Conservation (phyloP, 2,113 vertebrate genomes). For the Gymnorhina tibicen region DNA sequence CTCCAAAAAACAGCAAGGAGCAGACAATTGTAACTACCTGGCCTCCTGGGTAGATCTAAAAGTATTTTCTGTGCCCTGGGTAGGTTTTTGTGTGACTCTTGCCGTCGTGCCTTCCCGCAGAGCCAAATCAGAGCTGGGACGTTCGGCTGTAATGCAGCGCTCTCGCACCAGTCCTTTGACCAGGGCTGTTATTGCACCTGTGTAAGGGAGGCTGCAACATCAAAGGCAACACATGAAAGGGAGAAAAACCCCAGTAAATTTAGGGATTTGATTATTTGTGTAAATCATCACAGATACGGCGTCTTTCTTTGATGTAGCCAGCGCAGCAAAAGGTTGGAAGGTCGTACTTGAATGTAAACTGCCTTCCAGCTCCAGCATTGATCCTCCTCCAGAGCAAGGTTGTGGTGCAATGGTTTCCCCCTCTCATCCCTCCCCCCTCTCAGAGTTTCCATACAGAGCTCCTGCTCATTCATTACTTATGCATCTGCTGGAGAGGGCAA, state of each 20-base stretch:
- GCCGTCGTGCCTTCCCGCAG: background rate
- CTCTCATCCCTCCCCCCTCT: background rate
- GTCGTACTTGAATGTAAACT: background rate
- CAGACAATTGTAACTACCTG: background rate
- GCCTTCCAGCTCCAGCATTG: background rate
- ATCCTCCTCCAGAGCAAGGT: background rate
- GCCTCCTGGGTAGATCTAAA: background rate
- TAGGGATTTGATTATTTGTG: conserved; percentile 49
- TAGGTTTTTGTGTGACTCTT: background rate
- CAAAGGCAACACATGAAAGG: conserved; percentile 57
- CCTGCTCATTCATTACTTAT: background rate
- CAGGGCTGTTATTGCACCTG: conserved; percentile 32
- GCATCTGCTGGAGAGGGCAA: background rate
- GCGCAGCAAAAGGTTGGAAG: background rate
- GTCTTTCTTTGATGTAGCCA: conserved; percentile 60
- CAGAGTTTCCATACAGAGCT: background rate
- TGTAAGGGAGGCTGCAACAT: background rate
- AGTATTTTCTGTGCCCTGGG: background rate
- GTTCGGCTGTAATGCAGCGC: background rate
- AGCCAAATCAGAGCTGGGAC: background rate
- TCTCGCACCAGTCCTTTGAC: background rate
- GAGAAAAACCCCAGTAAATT: background rate
- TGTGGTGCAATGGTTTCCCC: background rate
- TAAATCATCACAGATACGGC: background rate
- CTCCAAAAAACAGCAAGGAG: background rate